Base-by-base conservation (phyloP, 2,888 invertebrate species). In the Buathra laborator region DNA sequence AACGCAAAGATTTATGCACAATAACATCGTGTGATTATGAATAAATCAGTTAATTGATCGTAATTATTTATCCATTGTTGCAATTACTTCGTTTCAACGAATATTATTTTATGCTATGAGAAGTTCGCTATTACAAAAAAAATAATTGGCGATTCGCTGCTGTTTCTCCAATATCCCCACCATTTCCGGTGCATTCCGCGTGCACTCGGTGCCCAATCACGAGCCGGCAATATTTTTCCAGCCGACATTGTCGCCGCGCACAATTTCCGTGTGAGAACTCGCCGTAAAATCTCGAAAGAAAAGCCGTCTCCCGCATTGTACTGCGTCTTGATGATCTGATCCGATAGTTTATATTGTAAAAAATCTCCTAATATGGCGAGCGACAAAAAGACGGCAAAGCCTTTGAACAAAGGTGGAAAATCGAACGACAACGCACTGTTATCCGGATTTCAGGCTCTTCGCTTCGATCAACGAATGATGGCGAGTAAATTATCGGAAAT, bases 401-500 rank as follows among this genome's bases (percentile, higher is more conserved):
- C 90, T 10, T 74, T 89, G 29, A 77, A 90, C 5, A 92, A 91
- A 89, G 87, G 87, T 72, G 88, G 84, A 81, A 92, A 92, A 87
- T 89, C 91, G 3, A 92, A 90, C 87, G 98, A 98, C 93, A 97
- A 98, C 94, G 96, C 99, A 90, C 95, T 98, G 37, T 7, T 37
- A 88, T 95, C 96, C 70, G 97, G 97, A 81, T 99, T 99, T 94
- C 98, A 99, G 94, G 95, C 95, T 84, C 95, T 99, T 75, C 95
- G 99, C 66, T 96, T 96, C 89, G 99, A 99, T 92, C 99, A 99
- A 94, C 95, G 98, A 91, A 96, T 96, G 90, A 94, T 98, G 90
- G 97, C 97, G 43, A 96, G 96, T 89, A 99, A 99, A 95, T 95
- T 99, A 85, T 97, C 97, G 0, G 99, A 99, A 94, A 95, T 99